A percentile compares a stretch with the other conserved stretches of the same genome.
phyloP scores from a whole-genome alignment of 92 coral and sea anemone genomes.

The Parazoanthus darwini region DNA sequence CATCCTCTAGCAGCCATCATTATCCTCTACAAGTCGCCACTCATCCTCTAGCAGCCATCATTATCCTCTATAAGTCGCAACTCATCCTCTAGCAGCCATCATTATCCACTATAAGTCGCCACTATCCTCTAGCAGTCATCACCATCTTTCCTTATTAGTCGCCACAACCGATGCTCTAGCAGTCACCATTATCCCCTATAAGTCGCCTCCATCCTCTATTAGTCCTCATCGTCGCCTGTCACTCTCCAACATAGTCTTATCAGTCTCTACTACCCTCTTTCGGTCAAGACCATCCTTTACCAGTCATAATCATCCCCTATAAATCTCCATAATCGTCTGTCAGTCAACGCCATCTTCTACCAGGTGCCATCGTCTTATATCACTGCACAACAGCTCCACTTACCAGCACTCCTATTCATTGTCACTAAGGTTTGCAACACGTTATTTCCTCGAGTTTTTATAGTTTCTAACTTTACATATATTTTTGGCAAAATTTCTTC shows the following conservation, averaged over 20 bases:
- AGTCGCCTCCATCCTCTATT: not conserved
- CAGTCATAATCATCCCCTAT: not conserved
- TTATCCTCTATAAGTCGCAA: not conserved
- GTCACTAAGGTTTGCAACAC: not conserved
- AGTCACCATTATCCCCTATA: not conserved
- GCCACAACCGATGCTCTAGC: not conserved
- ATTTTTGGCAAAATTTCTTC: not conserved
- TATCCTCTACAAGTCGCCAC: not conserved
- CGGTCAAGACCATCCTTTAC: not conserved
- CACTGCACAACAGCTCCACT: not conserved
- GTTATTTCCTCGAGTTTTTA: not conserved
- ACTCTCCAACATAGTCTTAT: no score
- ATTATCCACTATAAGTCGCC: not conserved
- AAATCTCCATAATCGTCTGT: not conserved
- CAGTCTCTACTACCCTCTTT: not conserved
- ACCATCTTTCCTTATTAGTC: not conserved
- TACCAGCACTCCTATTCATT: not conserved
- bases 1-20: not conserved
- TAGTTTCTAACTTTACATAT: not conserved
- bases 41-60: not conserved
- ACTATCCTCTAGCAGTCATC: not conserved
- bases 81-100: not conserved
- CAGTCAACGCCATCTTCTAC: not conserved
- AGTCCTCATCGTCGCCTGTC: not conserved
- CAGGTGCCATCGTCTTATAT: not conserved